A percentile compares a stretch with the other conserved stretches of the same genome.
phyloP scores from a whole-genome alignment of 2,797 vertebrate species.

The Tarsius wallacei region DNA sequence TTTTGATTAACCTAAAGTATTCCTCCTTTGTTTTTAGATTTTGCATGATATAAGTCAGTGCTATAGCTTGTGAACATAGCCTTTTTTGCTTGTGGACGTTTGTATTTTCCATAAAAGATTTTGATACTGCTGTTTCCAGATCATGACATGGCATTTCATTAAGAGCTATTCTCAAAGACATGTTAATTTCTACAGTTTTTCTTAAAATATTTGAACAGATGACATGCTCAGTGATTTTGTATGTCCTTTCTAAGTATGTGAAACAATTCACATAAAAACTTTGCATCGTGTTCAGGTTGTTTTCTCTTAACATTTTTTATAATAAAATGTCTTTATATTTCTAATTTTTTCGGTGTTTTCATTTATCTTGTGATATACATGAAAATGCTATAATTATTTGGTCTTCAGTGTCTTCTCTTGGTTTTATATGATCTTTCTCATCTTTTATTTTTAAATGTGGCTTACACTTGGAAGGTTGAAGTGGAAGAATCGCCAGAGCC shows the following conservation, averaged over 20 bases:
- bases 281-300: background rate
- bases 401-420: background rate
- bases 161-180: constrained; percentile 29
- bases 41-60: constrained; percentile 42
- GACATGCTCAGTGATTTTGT: constrained; percentile 56
- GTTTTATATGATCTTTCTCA: background rate
- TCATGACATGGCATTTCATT: constrained; percentile 44
- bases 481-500: too few relatives aligned
- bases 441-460: constrained; percentile 57
- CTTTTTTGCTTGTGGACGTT: constrained; percentile 29
- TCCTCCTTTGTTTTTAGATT: constrained; percentile 17
- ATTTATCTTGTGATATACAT: background rate
- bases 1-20: background rate
- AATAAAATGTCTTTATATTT: constrained; percentile 46
- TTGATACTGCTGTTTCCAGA: background rate
- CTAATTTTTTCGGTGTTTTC: constrained; percentile 27
- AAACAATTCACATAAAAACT: background rate
- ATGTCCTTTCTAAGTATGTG: background rate
- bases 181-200: constrained; percentile 47
- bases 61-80: background rate
- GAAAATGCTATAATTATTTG: constrained; percentile 24
- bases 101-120: constrained; percentile 49
- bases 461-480: background rate
- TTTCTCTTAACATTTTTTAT: constrained; percentile 30
- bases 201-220: constrained; percentile 25